Conservation (phyloP, 2,797 vertebrate species). For the Otolemur crassicaudatus region DNA sequence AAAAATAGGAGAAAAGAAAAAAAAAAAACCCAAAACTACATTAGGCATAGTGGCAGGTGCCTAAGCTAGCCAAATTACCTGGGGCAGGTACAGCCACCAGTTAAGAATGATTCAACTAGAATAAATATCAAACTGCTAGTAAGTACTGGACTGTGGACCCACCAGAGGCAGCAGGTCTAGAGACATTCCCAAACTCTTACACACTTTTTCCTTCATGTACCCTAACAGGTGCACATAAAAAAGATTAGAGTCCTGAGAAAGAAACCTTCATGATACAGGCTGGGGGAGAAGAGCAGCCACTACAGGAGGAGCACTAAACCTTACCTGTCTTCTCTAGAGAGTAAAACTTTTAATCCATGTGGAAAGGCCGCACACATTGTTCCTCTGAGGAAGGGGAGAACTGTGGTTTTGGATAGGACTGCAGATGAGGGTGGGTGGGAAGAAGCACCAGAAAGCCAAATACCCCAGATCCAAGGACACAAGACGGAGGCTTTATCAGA, state of each 20-base stretch:
- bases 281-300: not conserved
- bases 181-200: not conserved
- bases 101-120: not conserved
- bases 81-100: not conserved
- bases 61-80: too few species aligned
- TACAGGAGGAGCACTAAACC: not conserved
- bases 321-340: not conserved
- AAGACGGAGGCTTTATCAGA: not conserved
- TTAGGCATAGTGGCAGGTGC: too few species aligned
- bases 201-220: not conserved
- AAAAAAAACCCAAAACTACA: too few species aligned
- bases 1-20: not conserved
- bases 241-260: not conserved
- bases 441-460: constrained; percentile 15
- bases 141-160: not conserved
- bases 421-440: not conserved
- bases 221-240: not conserved
- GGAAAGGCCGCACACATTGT: not conserved
- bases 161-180: not conserved
- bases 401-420: not conserved
- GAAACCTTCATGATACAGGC: not conserved
- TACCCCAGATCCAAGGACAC: not conserved
- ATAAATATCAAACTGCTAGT: not conserved
- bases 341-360: not conserved
- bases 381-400: not conserved